Base-by-base conservation (phyloP, 1,140 invertebrate species). In the Gonatopus flavifemur region DNA sequence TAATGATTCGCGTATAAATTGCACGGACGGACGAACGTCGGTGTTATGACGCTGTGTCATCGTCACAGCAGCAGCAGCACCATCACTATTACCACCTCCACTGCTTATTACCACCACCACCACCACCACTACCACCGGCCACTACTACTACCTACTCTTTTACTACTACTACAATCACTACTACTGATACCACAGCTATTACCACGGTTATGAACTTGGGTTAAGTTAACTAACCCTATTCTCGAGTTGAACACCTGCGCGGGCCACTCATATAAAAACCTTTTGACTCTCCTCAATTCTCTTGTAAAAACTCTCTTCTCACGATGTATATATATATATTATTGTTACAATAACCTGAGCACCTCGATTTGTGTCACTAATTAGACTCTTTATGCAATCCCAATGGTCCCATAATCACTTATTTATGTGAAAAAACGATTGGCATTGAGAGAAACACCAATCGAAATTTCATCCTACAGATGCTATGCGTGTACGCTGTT, bases 41-140 rank as follows among this genome's bases (percentile, higher is more conserved):
- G 62, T 63, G 63, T 67, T 67, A 58, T 66, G 66, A 67, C 66
- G 62, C 66, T 57, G 64, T 66, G 66, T 67, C 66, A 67, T 66
- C 59, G 62, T 66, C 62, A 60, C 62, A 62, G 48, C 55, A 62
- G 52, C 58, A 63, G 52, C 55, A 54, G 49, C 59, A 62, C 54
- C 58, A 57, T 37, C 55, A 54, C 40, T 46, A 62, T 41, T 57
- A 59, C 52, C 38, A 49, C 52, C 18, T 38, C 28, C 40, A 31
- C 15, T 43, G 19, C 25, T 49, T 39, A 52, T 45, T 43, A 42
- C 44, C 33, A 42, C 38, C 45, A 52, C 49, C 39, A 50, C 49
- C 50, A 52, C 49, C 35, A 57, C 48, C 45, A 54, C 51, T 52
- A 57, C 48, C 51, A 55, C 58, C 40, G 28, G 47, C 39, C 57